Evolutionary conservation across 2,113 vertebrate genomes (phyloP), one percentile per base, ranked within the genome.

Genomic region (Ivindomyrus marchei): DNA sequence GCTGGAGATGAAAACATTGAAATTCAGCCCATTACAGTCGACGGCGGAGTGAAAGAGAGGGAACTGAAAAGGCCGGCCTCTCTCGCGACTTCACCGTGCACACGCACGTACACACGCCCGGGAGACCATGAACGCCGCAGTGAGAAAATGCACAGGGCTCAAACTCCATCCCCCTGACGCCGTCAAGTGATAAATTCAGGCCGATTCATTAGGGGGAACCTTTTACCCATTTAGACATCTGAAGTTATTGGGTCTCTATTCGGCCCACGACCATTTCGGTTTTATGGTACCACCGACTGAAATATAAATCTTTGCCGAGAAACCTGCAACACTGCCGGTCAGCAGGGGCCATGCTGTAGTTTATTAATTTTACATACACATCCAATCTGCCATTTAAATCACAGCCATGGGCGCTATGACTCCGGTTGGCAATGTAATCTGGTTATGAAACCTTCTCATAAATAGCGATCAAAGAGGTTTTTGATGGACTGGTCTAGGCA

Each of bases 161-260:
- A 52, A n/a, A 10, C 49, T 36, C 45, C 24, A 10, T 52, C 49
- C 47, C 85, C 31, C 36, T 80, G 36, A 42, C 6, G 36, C 74
- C 74, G 36, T 80, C 74, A 42, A 80, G 74, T 39, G 74, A 80
- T 80, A 80, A 80, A 80, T 80, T 80, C 74, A 39, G 36, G 31
- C 36, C 17, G 74, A 80, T 80, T 80, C 74, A 80, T 80, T 36
- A 80, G 36, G 42, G 31, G 17, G 15, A 80, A 80, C 74, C 36
- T 80, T 42, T 80, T 80, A 80, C 74, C 74, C 74, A 42, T 80
- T 80, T 80, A 80, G 74, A 80, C 74, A 80, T 80, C 74, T 80
- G 74, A 80, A 80, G 36, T 80, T 42, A 80, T 42, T 39, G 74
- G 74, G 36, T 80, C 74, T 39, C 74, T 19, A 80, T 80, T 42